Evolutionary conservation across 2,888 invertebrate genomes (phyloP), one percentile per base, ranked within the genome.

Genomic region (Agriopis marginaria): DNA sequence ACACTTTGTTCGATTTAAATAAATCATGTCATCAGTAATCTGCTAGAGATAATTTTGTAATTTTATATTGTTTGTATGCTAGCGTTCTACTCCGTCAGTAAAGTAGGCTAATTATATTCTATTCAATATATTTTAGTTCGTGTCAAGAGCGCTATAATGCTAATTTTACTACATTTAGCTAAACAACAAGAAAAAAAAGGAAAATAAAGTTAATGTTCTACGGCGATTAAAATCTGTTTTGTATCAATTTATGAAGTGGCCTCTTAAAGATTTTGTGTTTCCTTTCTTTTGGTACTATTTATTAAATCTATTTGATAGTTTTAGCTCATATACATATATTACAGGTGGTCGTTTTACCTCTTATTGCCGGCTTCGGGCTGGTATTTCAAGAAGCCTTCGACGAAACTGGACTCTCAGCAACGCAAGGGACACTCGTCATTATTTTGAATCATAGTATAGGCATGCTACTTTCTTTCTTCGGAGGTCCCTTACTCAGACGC

Each of bases 401-500:
- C 3, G 90, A 92, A 7, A 88, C 96, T 2, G 94, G 94, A 7
- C 86, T 97, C 67, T 89, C 95, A 12, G 95, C 95, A 0, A 95
- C 96, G 0, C 95, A 96, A 79, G 94, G 95, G 7, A 94, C 96
- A 3, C 87, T 96, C 32, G 95, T 97, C 55, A 95, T 96, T 63
- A 96, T 95, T 76, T 86, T 96, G 14, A 96, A 97, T 83, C 95
- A 96, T 76, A 96, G 96, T 23, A 95, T 96, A 77, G 96, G 96
- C 9, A 96, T 96, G 96, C 86, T 95, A 14, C 82, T 96, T 42
- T 96, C 96, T 0, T 89, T 97, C 68, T 91, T 96, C 68, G 96
- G 96, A 73, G 97, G 96, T 0, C 96, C 96, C 0, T 83, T 96
- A 9, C 83, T 97, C 8, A 93, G 94, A 68, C 89, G 87, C 39